Evolutionary conservation across 2,888 invertebrate genomes (phyloP).

Genomic region (Tachina lurida): DNA sequence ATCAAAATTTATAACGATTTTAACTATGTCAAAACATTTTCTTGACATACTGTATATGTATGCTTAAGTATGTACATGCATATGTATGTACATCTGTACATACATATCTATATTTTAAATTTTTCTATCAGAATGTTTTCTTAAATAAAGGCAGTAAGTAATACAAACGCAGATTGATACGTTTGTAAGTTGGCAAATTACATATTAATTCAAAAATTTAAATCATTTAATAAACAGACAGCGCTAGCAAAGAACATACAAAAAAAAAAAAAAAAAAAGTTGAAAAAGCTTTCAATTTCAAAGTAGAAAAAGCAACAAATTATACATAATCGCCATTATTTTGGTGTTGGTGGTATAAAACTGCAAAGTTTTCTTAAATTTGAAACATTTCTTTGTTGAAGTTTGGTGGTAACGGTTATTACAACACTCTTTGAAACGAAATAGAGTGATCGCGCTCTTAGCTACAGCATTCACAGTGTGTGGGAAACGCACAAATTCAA

Average conservation of each 20-base stretch:
- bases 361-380: constrained; percentile 62
- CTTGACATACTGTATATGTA: no score
- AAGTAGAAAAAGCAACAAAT: constrained; percentile 28
- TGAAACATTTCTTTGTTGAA: constrained; percentile 66
- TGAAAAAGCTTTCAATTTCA: constrained; percentile 56
- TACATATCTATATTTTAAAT: neutral
- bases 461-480: neutral
- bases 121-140: constrained; percentile 10
- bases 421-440: constrained; percentile 29
- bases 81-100: neutral
- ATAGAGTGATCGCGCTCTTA: constrained; percentile 23
- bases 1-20: no score
- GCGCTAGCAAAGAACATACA: constrained; percentile 27
- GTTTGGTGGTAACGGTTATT: constrained; percentile 68
- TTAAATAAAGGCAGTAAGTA: neutral
- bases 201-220: neutral
- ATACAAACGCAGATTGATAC: no score
- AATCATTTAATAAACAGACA: neutral
- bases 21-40: no score
- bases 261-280: constrained; percentile 17
- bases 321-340: constrained; percentile 36
- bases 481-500: constrained; percentile 48
- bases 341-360: constrained; percentile 66
- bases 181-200: neutral
- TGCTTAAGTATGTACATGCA: neutral